phyloP scores from a whole-genome alignment of 2,113 vertebrate species.

The Pristiophorus japonicus region DNA sequence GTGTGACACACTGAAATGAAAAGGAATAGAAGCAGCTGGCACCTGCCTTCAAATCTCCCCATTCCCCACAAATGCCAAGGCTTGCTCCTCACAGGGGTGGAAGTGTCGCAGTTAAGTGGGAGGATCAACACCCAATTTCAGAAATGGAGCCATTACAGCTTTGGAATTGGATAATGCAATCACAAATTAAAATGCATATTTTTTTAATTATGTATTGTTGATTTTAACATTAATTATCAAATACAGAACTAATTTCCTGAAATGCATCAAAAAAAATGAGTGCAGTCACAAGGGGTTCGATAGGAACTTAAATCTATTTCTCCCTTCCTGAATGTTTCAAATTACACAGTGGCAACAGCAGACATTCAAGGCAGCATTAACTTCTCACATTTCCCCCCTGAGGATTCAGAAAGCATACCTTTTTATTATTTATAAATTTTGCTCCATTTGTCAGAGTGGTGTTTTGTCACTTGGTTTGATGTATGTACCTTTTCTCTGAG shows the following conservation, averaged over 20 bases:
- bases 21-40: not conserved
- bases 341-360: slow-evolving; percentile 25
- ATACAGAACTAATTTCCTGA: not conserved
- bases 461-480: slow-evolving; percentile 36
- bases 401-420: slow-evolving; percentile 24
- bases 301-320: slow-evolving; percentile 5
- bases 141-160: not conserved
- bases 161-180: not conserved
- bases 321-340: slow-evolving; percentile 24
- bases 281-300: not conserved
- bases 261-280: not conserved
- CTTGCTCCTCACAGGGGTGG: not conserved
- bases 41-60: not conserved
- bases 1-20: not conserved
- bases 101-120: no score
- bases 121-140: not conserved
- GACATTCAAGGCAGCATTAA: slow-evolving; percentile 32
- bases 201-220: not conserved
- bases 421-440: slow-evolving; percentile 36
- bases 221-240: not conserved
- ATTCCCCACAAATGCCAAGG: not conserved
- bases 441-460: slow-evolving; percentile 33
- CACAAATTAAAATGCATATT: not conserved
- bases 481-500: slow-evolving; percentile 27
- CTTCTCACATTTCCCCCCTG: slow-evolving; percentile 23